phyloP scores from a whole-genome alignment of 2,888 invertebrate genomes.

The Atherix ibis region DNA sequence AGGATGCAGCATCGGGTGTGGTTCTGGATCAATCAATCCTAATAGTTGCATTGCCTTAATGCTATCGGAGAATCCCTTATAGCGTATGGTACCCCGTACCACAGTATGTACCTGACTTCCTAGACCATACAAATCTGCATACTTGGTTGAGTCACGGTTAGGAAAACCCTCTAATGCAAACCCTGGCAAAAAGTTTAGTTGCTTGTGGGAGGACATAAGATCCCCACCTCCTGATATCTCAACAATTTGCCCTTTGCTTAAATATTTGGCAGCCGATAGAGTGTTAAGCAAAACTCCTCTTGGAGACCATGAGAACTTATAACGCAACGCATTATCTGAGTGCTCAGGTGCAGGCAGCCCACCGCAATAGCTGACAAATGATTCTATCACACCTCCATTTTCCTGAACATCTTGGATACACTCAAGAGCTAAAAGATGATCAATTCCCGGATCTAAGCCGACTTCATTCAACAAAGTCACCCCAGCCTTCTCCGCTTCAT shows the following conservation, averaged over 20 bases:
- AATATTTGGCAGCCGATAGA: slow-evolving; percentile 74
- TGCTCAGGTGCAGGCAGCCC: slow-evolving; percentile 94
- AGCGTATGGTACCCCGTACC: slow-evolving; percentile 85
- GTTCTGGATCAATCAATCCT: slow-evolving; percentile 73
- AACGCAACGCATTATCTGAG: slow-evolving; percentile 76
- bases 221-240: slow-evolving; percentile 82
- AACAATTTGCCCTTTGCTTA: slow-evolving; percentile 66
- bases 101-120: slow-evolving; percentile 70
- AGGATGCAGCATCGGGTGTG: slow-evolving; percentile 81
- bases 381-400: slow-evolving; percentile 81
- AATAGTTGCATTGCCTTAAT: slow-evolving; percentile 74
- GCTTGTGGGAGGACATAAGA: slow-evolving; percentile 65
- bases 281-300: slow-evolving; percentile 84
- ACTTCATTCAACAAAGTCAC: slow-evolving; percentile 92
- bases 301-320: slow-evolving; percentile 97
- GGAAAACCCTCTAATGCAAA: slow-evolving; percentile 94
- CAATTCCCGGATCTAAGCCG: slow-evolving; percentile 97
- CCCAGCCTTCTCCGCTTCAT: slow-evolving; percentile 75
- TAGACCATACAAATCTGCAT: slow-evolving; percentile 76
- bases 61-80: slow-evolving; percentile 77
- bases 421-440: slow-evolving; percentile 91
- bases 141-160: slow-evolving; percentile 87
- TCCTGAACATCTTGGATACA: slow-evolving; percentile 86
- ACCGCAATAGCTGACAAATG: slow-evolving; percentile 94
- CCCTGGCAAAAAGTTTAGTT: slow-evolving; percentile 84